Evolutionary conservation across 2,888 invertebrate species (phyloP), one percentile per base, ranked within the genome.

Genomic region (Pandemis heparana): DNA sequence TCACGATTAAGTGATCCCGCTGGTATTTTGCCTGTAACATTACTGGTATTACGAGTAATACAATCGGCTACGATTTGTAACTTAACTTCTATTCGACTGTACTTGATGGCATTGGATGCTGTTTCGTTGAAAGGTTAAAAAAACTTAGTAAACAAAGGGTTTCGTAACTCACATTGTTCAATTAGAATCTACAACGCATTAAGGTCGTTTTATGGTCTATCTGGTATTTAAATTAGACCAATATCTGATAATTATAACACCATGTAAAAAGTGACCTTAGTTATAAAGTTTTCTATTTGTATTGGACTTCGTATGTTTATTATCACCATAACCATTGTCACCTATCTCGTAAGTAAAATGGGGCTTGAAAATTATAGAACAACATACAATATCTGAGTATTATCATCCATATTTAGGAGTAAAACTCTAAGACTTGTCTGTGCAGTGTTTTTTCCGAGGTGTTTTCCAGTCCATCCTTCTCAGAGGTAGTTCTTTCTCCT

Each of bases 111-210:
- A 56, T 70, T 70, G 70, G 14, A 43, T 16, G 39, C 23, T 62
- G 16, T 51, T 61, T 41, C 41, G 14, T 70, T 53, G 32, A 70
- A 53, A 70, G 69, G 18, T 70, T 32, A 43, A 70, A 23, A 70
- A 6, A 53, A 63, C 32, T 56, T 23, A 32, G 46, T 46, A 14
- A n/a, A 63, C 46, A 48, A 63, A 23, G 39, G 38, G 41, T 41
- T 70, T 62, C 43, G 53, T 41, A 62, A 63, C 39, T 39, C 10
- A 12, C 12, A 23, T 23, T 18, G 4, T 14, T 53, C 9, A 18
- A 16, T 16, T 53, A 53, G 23, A 32, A 1, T 32, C 23, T 32
- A 32, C 23, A 32, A 1, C 23, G 23, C 6, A n/a, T 43, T 12
- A 53, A 53, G 53, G 53, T 53, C 9, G 8, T 9, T 53, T 18